These are phyloP conservation scores for Saccopteryx bilineata DNA, from an alignment of 2,113 vertebrate genomes.

Conservation along the genomic window DNA sequence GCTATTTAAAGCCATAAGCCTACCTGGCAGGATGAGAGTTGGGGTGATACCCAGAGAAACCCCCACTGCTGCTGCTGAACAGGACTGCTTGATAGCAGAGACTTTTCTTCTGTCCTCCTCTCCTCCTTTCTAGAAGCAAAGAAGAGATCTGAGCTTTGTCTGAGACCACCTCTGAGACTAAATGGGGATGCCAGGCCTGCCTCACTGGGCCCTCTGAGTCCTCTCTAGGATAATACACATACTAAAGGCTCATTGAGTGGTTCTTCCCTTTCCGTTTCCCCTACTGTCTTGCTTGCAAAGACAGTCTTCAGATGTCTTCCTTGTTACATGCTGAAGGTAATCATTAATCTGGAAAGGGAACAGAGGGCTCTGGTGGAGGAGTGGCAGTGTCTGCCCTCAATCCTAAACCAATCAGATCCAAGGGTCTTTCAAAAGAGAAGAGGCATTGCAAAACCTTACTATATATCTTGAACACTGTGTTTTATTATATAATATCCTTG, in stretches of 20 bases:
- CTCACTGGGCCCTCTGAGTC: neutral
- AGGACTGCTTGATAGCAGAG: neutral
- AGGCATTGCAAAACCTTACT: neutral
- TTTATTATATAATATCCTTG: neutral
- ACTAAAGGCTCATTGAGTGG: neutral
- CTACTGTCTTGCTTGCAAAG: neutral
- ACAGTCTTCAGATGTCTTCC: neutral
- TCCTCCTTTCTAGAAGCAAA: neutral
- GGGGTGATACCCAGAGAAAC: neutral
- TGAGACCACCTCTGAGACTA: neutral
- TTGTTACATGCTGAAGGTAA: neutral
- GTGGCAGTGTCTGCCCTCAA: neutral
- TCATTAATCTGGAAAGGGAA: neutral
- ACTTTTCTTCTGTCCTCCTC: too few relatives aligned
- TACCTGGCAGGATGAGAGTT: neutral
- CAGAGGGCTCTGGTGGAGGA: neutral
- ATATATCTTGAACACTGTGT: neutral
- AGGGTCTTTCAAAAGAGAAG: neutral
- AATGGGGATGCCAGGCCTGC: neutral
- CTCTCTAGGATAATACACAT: neutral
- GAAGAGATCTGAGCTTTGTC: neutral
- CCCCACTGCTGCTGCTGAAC: neutral
- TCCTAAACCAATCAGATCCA: neutral
- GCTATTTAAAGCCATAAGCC: neutral
- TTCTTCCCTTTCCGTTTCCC: neutral